phyloP scores from a whole-genome alignment of 2,888 invertebrate genomes.

The Drosophila ustulata region DNA sequence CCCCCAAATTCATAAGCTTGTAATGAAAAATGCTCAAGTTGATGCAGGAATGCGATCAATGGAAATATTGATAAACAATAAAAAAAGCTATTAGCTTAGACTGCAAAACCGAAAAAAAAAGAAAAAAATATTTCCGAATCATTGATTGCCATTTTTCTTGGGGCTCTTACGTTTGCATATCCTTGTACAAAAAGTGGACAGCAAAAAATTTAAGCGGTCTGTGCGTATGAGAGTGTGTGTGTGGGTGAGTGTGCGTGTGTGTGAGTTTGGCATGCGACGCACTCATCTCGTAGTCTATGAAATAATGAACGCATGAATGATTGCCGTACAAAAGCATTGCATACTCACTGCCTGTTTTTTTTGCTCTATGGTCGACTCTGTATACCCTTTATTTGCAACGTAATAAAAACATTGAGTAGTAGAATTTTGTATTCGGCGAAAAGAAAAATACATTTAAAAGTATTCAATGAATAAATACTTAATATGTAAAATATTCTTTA shows the following conservation, averaged over 20 bases:
- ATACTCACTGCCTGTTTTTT: constrained; percentile 63
- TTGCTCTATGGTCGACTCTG: constrained; percentile 30
- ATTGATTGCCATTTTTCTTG: constrained; percentile 83
- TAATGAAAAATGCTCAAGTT: constrained; percentile 61
- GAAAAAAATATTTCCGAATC: constrained; percentile 84
- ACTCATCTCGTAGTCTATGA: constrained; percentile 73
- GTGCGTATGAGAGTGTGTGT: constrained; percentile 8
- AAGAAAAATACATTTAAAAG: not conserved
- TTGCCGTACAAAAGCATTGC: constrained; percentile 69
- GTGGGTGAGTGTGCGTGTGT: constrained; percentile 32
- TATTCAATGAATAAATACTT: no score
- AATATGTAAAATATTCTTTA: not conserved
- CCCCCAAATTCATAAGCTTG: constrained; percentile 1
- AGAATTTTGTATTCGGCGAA: not conserved
- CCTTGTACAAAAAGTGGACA: constrained; percentile 45
- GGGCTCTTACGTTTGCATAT: constrained; percentile 60
- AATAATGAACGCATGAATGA: constrained; percentile 83
- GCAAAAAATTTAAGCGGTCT: constrained; percentile 46
- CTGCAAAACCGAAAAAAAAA: constrained; percentile 51
- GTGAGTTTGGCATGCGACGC: constrained; percentile 54
- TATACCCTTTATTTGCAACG: not conserved
- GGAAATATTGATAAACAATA: constrained; percentile 19
- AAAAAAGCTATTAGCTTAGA: constrained; percentile 57
- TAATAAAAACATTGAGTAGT: not conserved
- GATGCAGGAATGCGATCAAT: constrained; percentile 11